Evolutionary conservation across 2,888 invertebrate genomes (phyloP).

Genomic region (Apocheima hispidaria): DNA sequence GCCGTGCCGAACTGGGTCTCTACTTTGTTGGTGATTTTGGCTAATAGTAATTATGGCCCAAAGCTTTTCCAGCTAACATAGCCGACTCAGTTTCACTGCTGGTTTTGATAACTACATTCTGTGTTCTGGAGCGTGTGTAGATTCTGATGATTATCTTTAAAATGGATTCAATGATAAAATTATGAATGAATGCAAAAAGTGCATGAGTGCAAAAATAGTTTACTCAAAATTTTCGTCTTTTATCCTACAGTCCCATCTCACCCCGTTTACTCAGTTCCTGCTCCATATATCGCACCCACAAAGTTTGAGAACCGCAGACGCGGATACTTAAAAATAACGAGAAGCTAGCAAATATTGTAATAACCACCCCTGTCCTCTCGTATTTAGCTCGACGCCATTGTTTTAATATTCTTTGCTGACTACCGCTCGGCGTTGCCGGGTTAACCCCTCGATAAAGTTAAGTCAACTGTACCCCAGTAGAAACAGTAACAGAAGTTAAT

Average conservation of each 20-base stretch:
- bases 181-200: no score
- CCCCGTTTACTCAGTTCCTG: constrained; percentile 14
- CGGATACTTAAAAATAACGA: constrained; percentile 86
- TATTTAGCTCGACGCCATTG: constrained; percentile 68
- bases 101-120: no score
- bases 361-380: constrained; percentile 65
- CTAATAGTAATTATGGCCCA: no score
- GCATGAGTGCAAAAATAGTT: no score
- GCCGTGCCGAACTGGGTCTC: no score
- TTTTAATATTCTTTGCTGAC: constrained; percentile 78
- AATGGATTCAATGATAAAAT: no score
- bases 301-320: constrained; percentile 72
- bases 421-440: constrained; percentile 41
- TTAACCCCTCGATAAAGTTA: constrained; percentile 46
- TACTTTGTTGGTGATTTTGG: no score
- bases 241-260: constrained; percentile 30
- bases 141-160: no score
- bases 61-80: no score
- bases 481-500: constrained; percentile 9
- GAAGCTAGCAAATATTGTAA: constrained; percentile 84
- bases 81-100: no score
- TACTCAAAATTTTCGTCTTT: neutral
- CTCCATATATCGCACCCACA: constrained; percentile 45
- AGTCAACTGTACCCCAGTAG: constrained; percentile 21
- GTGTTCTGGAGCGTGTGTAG: no score